Conservation (phyloP, 2,797 vertebrate genomes). For the Distichodus sexfasciatus region DNA sequence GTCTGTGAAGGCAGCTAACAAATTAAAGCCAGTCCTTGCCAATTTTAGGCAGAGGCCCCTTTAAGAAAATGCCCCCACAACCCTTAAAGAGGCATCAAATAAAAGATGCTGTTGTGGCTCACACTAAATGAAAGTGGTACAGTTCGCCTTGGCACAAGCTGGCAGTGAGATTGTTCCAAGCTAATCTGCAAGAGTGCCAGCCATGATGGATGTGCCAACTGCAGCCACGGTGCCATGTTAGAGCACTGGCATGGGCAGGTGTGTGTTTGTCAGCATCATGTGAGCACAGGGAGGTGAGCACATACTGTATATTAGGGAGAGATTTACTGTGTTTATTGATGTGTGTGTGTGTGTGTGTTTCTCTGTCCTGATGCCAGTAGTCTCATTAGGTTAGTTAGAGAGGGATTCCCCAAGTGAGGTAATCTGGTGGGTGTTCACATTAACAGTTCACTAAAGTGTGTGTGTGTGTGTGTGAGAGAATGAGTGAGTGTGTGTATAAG, state of each 20-base stretch:
- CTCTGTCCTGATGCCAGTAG: constrained; percentile 72
- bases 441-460: constrained; percentile 25
- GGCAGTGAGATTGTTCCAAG: constrained; percentile 68
- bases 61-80: no score
- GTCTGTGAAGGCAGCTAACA: no score
- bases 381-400: constrained; percentile 75
- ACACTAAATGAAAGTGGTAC: constrained; percentile 40
- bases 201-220: constrained; percentile 67
- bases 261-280: constrained; percentile 22
- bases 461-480: not conserved
- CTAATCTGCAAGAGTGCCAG: constrained; percentile 76
- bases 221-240: constrained; percentile 55
- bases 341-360: constrained; percentile 10
- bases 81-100: no score
- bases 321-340: constrained; percentile 4
- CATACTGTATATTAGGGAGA: constrained; percentile 16
- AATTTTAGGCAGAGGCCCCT: no score
- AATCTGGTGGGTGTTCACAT: constrained; percentile 10
- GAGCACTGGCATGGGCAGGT: constrained; percentile 27
- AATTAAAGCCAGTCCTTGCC: no score
- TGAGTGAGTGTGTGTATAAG: not conserved
- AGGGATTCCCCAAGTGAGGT: constrained; percentile 49
- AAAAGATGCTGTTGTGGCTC: no score
- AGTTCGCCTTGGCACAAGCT: constrained; percentile 64
- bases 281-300: constrained; percentile 3